Percentiles rank a stretch among this genome's conserved stretches.
These are phyloP conservation scores for Muntiacus reevesi DNA, from an alignment of 2,113 vertebrate species.

Conservation along the genomic window DNA sequence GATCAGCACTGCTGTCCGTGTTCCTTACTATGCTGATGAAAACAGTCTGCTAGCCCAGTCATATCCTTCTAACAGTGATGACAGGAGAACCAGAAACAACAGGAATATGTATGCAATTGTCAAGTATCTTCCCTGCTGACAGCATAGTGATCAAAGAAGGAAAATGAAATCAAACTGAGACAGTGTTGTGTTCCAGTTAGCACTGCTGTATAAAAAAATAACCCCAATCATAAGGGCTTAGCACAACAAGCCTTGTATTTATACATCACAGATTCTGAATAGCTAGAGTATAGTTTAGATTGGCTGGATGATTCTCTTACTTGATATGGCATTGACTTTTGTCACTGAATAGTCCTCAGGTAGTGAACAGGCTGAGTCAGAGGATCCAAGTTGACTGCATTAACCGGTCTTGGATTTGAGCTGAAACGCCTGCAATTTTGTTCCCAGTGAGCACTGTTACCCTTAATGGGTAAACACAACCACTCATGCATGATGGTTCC, in stretches of 20 bases:
- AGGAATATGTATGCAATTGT: not conserved
- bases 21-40: not conserved
- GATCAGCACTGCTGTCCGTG: accelerated
- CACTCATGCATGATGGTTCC: too few relatives aligned
- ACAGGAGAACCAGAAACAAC: not conserved
- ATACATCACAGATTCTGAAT: not conserved
- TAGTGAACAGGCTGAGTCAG: not conserved
- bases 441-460: not conserved
- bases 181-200: not conserved
- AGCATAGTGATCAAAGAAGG: not conserved
- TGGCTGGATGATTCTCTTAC: not conserved
- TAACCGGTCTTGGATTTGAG: not conserved
- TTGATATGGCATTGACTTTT: not conserved
- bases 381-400: not conserved
- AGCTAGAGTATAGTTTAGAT: not conserved
- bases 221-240: not conserved
- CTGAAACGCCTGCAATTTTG: not conserved
- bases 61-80: not conserved
- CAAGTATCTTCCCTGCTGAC: not conserved
- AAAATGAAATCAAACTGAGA: not conserved
- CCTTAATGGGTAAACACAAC: not conserved
- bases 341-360: not conserved
- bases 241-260: not conserved
- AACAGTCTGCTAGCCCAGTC: not conserved
- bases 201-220: not conserved